Percentiles rank a stretch among this genome's conserved stretches.
Evolutionary conservation across 1,140 invertebrate genomes (phyloP).

Genomic region (Latrodectus geometricus): DNA sequence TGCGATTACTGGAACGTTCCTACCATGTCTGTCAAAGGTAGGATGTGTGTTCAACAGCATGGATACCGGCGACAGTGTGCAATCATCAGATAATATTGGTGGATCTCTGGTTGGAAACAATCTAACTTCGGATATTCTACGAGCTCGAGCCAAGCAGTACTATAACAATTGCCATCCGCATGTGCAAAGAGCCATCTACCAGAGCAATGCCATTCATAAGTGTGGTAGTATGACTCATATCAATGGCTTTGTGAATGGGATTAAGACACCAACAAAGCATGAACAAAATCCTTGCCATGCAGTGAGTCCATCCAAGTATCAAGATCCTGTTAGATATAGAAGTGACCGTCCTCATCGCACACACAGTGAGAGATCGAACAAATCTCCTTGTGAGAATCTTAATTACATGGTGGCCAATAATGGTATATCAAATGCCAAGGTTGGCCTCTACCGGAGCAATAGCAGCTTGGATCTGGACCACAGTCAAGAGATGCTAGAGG

Average conservation of each 20-base stretch:
- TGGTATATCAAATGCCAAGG: slow-evolving; percentile 39
- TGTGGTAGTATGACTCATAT: slow-evolving; percentile 61
- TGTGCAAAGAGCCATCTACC: slow-evolving; percentile 7
- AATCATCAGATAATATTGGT: slow-evolving; percentile 52
- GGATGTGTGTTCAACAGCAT: slow-evolving; percentile 34
- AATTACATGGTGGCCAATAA: slow-evolving; percentile 42
- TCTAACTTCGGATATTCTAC: slow-evolving; percentile 59
- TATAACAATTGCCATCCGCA: slow-evolving; percentile 62
- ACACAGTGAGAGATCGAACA: slow-evolving; percentile 62
- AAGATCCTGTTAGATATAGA: slow-evolving; percentile 24
- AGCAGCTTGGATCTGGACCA: slow-evolving; percentile 78
- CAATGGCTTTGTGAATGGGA: slow-evolving; percentile 60
- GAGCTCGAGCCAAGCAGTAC: slow-evolving; percentile 59
- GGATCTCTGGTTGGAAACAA: slow-evolving; percentile 55
- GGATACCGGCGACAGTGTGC: slow-evolving; percentile 44
- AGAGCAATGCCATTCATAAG: slow-evolving; percentile 47
- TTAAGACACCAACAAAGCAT: slow-evolving; percentile 39
- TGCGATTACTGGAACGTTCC: slow-evolving; percentile 23
- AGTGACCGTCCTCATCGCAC: slow-evolving; percentile 62
- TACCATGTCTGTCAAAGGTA: slow-evolving; percentile 62
- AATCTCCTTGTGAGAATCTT: slow-evolving; percentile 20
- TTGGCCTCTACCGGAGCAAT: slow-evolving; percentile 74
- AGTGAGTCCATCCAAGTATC: slow-evolving; percentile 15
- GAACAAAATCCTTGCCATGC: slow-evolving; percentile 22
- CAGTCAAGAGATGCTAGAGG: slow-evolving; percentile 65